These are phyloP conservation scores for Aphrophora alni DNA, from an alignment of 2,888 invertebrate species.

Conservation along the genomic window DNA sequence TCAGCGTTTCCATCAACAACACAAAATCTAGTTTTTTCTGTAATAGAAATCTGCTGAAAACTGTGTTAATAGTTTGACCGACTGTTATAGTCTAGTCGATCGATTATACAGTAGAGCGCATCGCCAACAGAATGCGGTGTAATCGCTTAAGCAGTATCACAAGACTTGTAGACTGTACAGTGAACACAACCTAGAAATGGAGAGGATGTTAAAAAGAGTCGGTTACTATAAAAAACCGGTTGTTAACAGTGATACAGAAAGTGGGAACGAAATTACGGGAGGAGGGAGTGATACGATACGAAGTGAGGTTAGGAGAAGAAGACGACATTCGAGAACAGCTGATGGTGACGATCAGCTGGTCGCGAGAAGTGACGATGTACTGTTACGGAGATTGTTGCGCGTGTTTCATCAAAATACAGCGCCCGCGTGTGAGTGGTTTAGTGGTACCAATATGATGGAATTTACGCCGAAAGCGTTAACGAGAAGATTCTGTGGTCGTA, in stretches of 20 bases:
- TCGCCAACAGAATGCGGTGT: not conserved
- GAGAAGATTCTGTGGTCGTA: slow-evolving; percentile 73
- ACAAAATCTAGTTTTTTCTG: too few relatives aligned
- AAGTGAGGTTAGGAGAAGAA: not conserved
- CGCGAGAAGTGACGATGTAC: slow-evolving; percentile 40
- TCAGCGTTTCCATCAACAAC: too few relatives aligned
- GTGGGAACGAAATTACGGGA: slow-evolving; percentile 23
- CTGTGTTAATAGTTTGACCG: not conserved
- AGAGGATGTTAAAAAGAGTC: slow-evolving; percentile 40
- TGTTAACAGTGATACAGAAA: slow-evolving; percentile 25
- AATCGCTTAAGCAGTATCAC: not conserved
- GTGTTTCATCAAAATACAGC: slow-evolving; percentile 37
- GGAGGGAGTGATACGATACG: slow-evolving; percentile 17
- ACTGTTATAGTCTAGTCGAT: not conserved
- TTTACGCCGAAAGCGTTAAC: slow-evolving; percentile 68
- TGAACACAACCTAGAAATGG: slow-evolving; percentile 25
- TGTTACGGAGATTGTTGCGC: slow-evolving; percentile 41
- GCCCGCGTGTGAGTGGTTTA: slow-evolving; percentile 41
- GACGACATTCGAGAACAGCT: not conserved
- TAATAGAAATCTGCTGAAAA: too few relatives aligned
- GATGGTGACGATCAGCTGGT: slow-evolving; percentile 16
- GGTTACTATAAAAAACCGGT: not conserved
- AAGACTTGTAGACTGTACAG: not conserved
- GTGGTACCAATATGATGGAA: slow-evolving; percentile 50
- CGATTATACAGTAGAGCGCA: not conserved